phyloP scores from a whole-genome alignment of 1,140 invertebrate species.

The Druon quercuslanigerum region DNA sequence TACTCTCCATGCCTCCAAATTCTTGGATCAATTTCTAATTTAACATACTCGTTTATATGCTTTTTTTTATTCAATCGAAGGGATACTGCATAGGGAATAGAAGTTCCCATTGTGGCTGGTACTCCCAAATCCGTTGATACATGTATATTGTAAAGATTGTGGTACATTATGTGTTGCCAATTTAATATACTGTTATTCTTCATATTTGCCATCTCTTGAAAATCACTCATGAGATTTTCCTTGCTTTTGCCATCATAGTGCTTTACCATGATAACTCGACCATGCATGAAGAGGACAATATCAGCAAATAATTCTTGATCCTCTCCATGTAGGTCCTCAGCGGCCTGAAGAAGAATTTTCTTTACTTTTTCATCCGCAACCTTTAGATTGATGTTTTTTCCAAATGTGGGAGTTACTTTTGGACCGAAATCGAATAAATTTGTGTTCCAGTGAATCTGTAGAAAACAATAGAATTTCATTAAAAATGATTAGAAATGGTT shows the following conservation, averaged over 20 bases:
- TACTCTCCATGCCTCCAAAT: constrained; percentile 61
- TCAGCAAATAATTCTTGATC: constrained; percentile 51
- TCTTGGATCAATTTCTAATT: constrained; percentile 48
- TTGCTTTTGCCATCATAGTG: constrained; percentile 45
- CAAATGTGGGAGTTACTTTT: too few relatives aligned
- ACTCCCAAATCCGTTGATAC: constrained; percentile 72
- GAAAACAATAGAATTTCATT: too few relatives aligned
- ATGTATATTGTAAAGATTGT: constrained; percentile 56
- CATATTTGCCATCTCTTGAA: neutral
- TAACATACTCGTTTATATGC: constrained; percentile 32
- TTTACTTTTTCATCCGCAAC: constrained; percentile 47
- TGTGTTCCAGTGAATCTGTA: too few relatives aligned
- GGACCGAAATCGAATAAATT: too few relatives aligned
- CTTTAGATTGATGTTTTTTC: neutral
- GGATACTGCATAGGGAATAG: constrained; percentile 55
- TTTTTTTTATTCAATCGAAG: constrained; percentile 42
- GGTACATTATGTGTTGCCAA: constrained; percentile 46
- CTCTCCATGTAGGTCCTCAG: constrained; percentile 34
- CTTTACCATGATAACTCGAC: constrained; percentile 40
- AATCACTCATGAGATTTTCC: constrained; percentile 32
- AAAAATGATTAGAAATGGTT: too few relatives aligned
- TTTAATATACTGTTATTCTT: constrained; percentile 31
- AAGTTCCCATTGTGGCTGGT: constrained; percentile 60
- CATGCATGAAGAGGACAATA: constrained; percentile 48
- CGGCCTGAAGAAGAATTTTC: constrained; percentile 38